Conservation (phyloP, 2,113 vertebrate species). For the Pungitius pungitius region DNA sequence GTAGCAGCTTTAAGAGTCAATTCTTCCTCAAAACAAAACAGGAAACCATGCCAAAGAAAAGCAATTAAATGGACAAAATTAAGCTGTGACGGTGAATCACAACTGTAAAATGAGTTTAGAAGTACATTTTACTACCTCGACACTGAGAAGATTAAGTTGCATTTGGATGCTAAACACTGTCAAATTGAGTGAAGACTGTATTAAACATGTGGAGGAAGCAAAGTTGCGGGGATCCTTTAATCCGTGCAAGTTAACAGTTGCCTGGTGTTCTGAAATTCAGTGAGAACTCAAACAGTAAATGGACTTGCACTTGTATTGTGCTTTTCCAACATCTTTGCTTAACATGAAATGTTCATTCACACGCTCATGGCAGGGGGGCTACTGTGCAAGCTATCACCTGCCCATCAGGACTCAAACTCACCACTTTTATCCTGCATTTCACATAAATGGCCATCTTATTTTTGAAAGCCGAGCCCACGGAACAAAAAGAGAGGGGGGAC, state of each 20-base stretch:
- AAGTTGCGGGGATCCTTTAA: neutral
- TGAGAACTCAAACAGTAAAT: neutral
- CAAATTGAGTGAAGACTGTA: conserved; percentile 2
- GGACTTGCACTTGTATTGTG: neutral
- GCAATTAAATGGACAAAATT: conserved; percentile 46
- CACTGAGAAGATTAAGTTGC: conserved; percentile 13
- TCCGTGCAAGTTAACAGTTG: neutral
- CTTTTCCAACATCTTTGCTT: neutral
- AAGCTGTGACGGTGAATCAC: conserved; percentile 20
- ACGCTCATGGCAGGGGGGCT: neutral
- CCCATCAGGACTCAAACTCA: neutral
- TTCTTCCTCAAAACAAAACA: conserved; percentile 37
- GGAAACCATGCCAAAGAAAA: conserved; percentile 40
- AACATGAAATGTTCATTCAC: neutral
- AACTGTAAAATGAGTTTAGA: conserved; percentile 31
- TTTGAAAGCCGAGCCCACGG: conserved; percentile 2
- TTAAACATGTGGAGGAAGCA: conserved; percentile 1
- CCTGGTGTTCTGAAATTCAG: neutral
- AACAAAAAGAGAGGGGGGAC: neutral
- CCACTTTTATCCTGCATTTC: neutral
- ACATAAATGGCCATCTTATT: conserved; percentile 2
- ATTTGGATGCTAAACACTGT: conserved; percentile 22
- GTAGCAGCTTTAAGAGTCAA: conserved; percentile 38
- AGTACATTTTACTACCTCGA: conserved; percentile 1
- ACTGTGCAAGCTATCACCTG: neutral